Percentiles rank a stretch among this genome's conserved stretches.
Conservation (phyloP, 2,113 vertebrate genomes). For the Corythoichthys haematopterus region DNA sequence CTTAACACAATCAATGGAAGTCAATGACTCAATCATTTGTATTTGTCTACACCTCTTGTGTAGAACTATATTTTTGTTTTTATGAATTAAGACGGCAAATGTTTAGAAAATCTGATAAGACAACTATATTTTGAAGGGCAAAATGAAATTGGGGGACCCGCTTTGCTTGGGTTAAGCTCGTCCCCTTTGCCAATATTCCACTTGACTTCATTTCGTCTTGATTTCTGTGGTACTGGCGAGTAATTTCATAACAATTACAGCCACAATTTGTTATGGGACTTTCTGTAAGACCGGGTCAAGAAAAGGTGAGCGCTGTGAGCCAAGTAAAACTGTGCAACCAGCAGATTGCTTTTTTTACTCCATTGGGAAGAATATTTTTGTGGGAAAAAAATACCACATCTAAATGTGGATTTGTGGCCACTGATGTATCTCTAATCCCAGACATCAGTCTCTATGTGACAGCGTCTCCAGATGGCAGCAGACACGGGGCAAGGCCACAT, state of each 20-base stretch:
- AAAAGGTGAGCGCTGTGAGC: slow-evolving; percentile 1
- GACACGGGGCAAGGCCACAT: slow-evolving; percentile 40
- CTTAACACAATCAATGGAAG: no score
- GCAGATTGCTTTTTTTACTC: slow-evolving; percentile 46
- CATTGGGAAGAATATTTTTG: slow-evolving; percentile 24
- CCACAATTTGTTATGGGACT: neutral
- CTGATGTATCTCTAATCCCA: slow-evolving; percentile 31
- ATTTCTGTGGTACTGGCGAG: neutral
- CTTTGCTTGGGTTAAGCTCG: neutral
- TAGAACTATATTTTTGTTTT: neutral
- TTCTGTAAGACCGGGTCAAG: neutral
- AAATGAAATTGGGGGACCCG: neutral
- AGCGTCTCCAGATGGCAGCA: slow-evolving; percentile 65
- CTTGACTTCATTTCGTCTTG: neutral
- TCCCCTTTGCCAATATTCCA: neutral
- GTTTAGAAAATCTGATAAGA: no score
- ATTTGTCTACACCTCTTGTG: no score
- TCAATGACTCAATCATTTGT: no score
- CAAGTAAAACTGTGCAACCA: slow-evolving; percentile 24
- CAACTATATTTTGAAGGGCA: neutral
- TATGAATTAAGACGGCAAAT: neutral
- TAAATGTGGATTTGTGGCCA: slow-evolving; percentile 42
- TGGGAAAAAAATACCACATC: slow-evolving; percentile 6
- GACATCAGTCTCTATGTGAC: slow-evolving; percentile 41
- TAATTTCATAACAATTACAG: neutral